Evolutionary conservation across 1,140 invertebrate genomes (phyloP), one percentile per base, ranked within the genome.

Genomic region (Leguminivora glycinivorella): DNA sequence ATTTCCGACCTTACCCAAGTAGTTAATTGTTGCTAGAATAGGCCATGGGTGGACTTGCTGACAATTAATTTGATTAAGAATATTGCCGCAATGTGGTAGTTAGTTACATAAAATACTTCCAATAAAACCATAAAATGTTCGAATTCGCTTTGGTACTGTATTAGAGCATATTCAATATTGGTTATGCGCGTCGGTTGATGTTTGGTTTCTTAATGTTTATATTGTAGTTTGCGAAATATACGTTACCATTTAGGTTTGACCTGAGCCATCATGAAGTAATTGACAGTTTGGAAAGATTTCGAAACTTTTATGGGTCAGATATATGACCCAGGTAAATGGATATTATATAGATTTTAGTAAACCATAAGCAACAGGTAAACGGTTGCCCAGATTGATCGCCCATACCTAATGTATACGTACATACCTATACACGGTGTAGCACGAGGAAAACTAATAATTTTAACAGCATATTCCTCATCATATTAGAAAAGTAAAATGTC

Each of bases 11-110:
- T 88, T 81, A 84, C 82, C 70, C 75, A 77, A 78, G 76, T 73
- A 76, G 72, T 79, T 84, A 83, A 82, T 85, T 77, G 83, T 84
- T 83, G 72, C 75, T 78, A 73, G 73, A 83, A 77, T 75, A 77
- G 75, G 56, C 58, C 31, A 29, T n/a, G 34, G 60, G 52, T 70
- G 68, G 56, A 63, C 76, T 75, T 60, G 72, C 72, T 78, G 75
- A 78, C 78, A 82, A 87, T 85, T 87, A 84, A 82, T 84, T 84
- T 82, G 79, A 85, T 87, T 87, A 83, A 75, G 67, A 76, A 79
- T 83, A 71, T 82, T 84, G 79, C 58, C 17, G 6, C 25, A 60
- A 52, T 81, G 68, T 75, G 78, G 80, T 72, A 72, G 58, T 79
- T 77, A 71, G 75, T 79, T 80, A 74, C 74, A 72, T 76, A 77